Percentiles rank a stretch among this genome's conserved stretches.
Evolutionary conservation across 2,888 invertebrate species (phyloP).

Genomic region (Odiellus spinosus): DNA sequence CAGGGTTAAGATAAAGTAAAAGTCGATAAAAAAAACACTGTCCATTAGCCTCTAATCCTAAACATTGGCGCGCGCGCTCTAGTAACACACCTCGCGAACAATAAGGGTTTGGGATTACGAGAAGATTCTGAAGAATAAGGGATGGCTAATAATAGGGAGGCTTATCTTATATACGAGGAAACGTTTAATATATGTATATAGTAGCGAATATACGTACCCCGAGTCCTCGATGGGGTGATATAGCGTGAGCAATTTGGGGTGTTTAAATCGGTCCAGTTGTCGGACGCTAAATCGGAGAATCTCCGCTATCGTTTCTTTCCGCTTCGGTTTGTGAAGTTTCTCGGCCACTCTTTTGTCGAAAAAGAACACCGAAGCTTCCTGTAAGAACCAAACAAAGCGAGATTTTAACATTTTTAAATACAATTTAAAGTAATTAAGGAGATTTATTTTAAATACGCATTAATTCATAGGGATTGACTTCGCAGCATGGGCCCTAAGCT

Average conservation of each 20-base stretch:
- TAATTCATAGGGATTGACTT: too few species aligned
- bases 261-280: conserved; percentile 62
- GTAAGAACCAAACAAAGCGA: conserved; percentile 20
- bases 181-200: background rate
- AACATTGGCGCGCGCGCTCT: background rate
- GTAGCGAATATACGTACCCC: conserved; percentile 26
- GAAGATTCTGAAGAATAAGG: background rate
- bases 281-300: conserved; percentile 60
- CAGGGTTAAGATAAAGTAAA: too few species aligned
- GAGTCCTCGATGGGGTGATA: conserved; percentile 33
- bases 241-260: conserved; percentile 60
- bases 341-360: conserved; percentile 86
- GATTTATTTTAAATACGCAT: too few species aligned
- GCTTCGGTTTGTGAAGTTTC: conserved; percentile 76
- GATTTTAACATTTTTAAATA: too few species aligned
- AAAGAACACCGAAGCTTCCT: conserved; percentile 86
- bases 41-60: too few species aligned
- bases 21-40: too few species aligned
- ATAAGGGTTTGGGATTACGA: background rate
- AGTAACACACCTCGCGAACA: conserved; percentile 1
- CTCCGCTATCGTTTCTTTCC: conserved; percentile 82
- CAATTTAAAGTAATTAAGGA: too few species aligned
- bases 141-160: too few species aligned
- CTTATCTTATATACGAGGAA: too few species aligned
- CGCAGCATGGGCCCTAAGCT: too few species aligned